Percentiles rank a stretch among this genome's conserved stretches.
Conservation (phyloP, 1,140 invertebrate species). For the Temnothorax nylanderi region DNA sequence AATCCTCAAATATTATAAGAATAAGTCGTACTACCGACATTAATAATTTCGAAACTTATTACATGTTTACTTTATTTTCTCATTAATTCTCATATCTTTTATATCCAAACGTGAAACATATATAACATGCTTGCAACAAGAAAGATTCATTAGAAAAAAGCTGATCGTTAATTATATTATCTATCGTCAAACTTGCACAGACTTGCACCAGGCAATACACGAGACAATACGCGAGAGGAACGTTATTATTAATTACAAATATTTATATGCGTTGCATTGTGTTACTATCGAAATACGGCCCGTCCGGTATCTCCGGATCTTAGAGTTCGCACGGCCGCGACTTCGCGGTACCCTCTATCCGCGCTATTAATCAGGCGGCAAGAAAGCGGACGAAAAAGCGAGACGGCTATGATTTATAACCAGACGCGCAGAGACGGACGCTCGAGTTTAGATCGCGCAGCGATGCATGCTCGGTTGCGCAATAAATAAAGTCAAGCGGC, state of each 20-base stretch:
- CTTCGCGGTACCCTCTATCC: conserved; percentile 35
- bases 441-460: conserved; percentile 33
- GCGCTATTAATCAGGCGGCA: conserved; percentile 47
- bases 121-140: too few relatives aligned
- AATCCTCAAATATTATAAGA: too few relatives aligned
- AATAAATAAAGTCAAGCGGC: conserved; percentile 51
- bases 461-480: conserved; percentile 24
- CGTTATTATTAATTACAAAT: conserved; percentile 4
- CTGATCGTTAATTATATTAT: too few relatives aligned
- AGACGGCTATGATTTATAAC: conserved; percentile 47
- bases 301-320: neutral
- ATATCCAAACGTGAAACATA: too few relatives aligned
- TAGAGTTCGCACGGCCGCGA: neutral
- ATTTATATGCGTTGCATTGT: neutral
- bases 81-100: too few relatives aligned
- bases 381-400: conserved; percentile 40
- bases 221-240: neutral
- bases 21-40: too few relatives aligned
- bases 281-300: neutral
- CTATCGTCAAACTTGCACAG: neutral
- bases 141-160: too few relatives aligned
- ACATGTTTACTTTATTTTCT: too few relatives aligned
- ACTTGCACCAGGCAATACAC: neutral
- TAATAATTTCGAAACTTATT: too few relatives aligned
- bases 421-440: conserved; percentile 42